phyloP scores from a whole-genome alignment of 2,113 vertebrate species.

The Hippocampus barbouri region DNA sequence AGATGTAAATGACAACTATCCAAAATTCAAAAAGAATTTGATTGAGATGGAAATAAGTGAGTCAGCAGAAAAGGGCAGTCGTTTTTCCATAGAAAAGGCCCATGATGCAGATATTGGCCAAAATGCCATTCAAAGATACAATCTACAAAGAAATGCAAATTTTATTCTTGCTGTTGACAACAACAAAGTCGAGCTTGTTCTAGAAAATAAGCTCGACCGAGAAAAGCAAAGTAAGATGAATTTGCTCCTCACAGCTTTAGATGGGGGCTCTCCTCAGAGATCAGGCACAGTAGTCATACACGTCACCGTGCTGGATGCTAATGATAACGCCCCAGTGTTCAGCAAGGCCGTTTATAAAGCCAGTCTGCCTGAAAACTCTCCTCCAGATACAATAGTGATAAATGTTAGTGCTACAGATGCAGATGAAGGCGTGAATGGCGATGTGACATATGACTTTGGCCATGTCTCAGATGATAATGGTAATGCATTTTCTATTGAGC shows the following conservation, averaged over 20 bases:
- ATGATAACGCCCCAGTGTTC: conserved; percentile 57
- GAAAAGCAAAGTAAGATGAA: conserved; percentile 45
- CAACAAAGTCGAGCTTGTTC: conserved; percentile 41
- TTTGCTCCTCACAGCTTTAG: conserved; percentile 57
- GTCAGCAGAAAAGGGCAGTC: conserved; percentile 35
- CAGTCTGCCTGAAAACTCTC: neutral
- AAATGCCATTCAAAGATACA: conserved; percentile 74
- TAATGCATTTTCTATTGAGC: neutral
- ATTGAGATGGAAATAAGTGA: conserved; percentile 54
- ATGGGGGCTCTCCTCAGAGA: conserved; percentile 56
- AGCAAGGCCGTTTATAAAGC: conserved; percentile 45
- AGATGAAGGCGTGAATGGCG: neutral
- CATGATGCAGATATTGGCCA: conserved; percentile 72
- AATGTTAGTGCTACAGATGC: neutral
- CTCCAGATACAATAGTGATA: neutral
- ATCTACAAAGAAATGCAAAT: conserved; percentile 57
- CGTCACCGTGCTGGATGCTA: conserved; percentile 58
- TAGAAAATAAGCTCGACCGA: conserved; percentile 54
- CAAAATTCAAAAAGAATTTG: conserved; percentile 51
- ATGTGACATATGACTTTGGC: conserved; percentile 1
- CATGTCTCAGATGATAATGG: neutral
- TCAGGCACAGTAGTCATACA: conserved; percentile 54
- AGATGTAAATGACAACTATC: conserved; percentile 68
- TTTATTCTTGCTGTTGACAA: conserved; percentile 66
- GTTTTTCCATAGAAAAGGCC: conserved; percentile 66